Conservation (phyloP, 2,113 vertebrate genomes). For the Podiceps cristatus region DNA sequence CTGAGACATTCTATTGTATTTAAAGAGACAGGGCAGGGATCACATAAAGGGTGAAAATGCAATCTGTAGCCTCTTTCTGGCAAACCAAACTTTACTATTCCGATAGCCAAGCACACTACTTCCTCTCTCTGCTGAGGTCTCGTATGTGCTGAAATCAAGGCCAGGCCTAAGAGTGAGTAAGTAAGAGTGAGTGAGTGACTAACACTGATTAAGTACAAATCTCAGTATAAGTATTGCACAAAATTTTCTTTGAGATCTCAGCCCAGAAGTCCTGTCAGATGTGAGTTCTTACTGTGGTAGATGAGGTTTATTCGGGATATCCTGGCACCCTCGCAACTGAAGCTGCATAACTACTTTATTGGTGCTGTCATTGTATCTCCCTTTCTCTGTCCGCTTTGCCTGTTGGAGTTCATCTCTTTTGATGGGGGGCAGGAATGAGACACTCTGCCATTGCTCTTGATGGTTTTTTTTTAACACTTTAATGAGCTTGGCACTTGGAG, state of each 20-base stretch:
- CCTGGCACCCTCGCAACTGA: not conserved
- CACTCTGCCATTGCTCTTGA: not conserved
- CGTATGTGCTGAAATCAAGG: not conserved
- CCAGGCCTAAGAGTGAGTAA: not conserved
- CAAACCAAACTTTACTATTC: not conserved
- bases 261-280: not conserved
- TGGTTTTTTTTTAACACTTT: not conserved
- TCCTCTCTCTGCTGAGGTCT: not conserved
- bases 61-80: not conserved
- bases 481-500: not conserved
- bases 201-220: not conserved
- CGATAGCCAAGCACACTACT: not conserved
- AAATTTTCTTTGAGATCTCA: not conserved
- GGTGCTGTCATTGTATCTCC: not conserved
- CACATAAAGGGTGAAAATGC: not conserved
- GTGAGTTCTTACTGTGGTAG: not conserved
- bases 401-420: not conserved
- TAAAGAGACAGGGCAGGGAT: not conserved
- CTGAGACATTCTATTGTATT: not conserved
- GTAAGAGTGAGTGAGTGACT: not conserved
- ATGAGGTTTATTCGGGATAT: not conserved
- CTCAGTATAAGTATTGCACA: not conserved
- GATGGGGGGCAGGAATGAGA: not conserved
- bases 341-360: not conserved
- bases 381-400: not conserved